phyloP scores from a whole-genome alignment of 2,113 vertebrate genomes.

The Diphyllodes magnificus region DNA sequence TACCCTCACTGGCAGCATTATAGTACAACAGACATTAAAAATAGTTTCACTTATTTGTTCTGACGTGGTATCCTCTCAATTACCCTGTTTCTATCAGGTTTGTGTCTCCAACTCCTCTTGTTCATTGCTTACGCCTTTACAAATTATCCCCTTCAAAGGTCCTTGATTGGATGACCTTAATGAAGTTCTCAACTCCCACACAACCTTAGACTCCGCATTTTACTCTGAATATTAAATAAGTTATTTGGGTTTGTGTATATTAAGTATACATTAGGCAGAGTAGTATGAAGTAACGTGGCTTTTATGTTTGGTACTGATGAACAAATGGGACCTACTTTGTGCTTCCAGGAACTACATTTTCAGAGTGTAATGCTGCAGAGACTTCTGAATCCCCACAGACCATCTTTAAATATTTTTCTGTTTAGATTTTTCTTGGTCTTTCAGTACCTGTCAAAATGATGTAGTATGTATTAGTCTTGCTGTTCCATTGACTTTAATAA shows the following conservation, averaged over 20 bases:
- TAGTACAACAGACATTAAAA: background rate
- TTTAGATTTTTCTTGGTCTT: slow-evolving; percentile 5
- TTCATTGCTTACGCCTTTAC: background rate
- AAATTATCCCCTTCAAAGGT: background rate
- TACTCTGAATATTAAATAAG: background rate
- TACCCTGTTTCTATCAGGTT: background rate
- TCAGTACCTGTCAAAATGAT: slow-evolving; percentile 21
- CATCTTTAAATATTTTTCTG: background rate
- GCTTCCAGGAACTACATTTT: background rate
- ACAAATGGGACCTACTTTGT: background rate
- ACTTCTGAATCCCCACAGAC: background rate
- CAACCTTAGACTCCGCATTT: background rate
- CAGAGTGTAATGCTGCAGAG: background rate
- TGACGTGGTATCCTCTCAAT: background rate
- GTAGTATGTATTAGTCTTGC: background rate
- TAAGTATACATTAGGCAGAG: background rate
- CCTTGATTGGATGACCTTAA: background rate
- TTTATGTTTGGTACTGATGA: background rate
- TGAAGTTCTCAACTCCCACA: background rate
- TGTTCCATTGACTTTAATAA: background rate
- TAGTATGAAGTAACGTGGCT: background rate
- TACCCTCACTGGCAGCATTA: background rate
- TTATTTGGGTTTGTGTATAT: background rate
- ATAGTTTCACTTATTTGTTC: background rate
- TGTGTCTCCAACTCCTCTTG: accelerated